phyloP scores from a whole-genome alignment of 2,797 vertebrate genomes.

The Stomatorhinus walkeri region DNA sequence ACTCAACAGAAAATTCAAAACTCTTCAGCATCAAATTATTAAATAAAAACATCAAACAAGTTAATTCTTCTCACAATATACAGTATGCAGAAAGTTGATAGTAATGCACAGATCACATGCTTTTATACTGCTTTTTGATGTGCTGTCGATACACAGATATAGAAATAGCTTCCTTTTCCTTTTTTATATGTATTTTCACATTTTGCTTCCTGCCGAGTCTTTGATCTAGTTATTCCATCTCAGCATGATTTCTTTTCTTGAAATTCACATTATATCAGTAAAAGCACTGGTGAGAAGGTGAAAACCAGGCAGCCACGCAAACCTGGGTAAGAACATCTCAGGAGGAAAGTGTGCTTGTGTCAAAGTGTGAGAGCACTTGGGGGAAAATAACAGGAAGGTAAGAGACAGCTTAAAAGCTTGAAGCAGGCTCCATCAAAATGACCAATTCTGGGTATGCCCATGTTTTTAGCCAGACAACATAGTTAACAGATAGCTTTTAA shows the following conservation, averaged over 20 bases:
- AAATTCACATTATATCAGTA: neutral
- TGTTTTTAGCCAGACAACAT: neutral
- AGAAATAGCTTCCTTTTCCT: neutral
- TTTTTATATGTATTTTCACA: conserved; percentile 8
- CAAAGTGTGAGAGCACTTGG: neutral
- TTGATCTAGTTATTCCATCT: neutral
- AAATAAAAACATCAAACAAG: neutral
- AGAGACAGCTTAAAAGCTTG: neutral
- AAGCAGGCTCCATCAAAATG: neutral
- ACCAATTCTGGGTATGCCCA: neutral
- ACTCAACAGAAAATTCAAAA: neutral
- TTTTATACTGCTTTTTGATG: neutral
- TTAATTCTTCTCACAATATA: neutral
- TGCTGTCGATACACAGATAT: neutral
- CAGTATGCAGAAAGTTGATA: neutral
- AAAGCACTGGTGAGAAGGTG: neutral
- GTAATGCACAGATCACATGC: neutral
- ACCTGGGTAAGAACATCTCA: neutral
- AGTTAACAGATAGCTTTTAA: neutral
- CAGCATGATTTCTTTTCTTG: neutral
- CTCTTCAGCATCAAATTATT: neutral
- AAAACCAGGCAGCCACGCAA: neutral
- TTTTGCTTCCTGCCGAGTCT: neutral
- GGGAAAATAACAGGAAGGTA: neutral
- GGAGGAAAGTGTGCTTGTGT: neutral